Evolutionary conservation across 2,888 invertebrate genomes (phyloP), one percentile per base, ranked within the genome.

Genomic region (Fragum fragum): DNA sequence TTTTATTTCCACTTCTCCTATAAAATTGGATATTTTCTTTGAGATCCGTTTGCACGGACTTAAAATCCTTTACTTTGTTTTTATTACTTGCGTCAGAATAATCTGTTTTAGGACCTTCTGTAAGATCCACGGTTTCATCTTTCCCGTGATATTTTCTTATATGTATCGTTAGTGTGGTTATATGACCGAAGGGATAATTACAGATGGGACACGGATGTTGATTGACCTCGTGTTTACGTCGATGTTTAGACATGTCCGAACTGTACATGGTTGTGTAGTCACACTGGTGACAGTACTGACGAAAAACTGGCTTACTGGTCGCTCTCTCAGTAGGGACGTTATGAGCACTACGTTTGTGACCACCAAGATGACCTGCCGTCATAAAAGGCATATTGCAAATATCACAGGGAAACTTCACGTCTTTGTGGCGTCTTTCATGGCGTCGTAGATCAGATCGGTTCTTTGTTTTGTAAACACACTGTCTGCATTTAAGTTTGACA

Each of bases 331-430:
- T 1, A 9, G 7, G 16, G 5, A 42, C 36, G 21, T n/a, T 23
- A 32, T 66, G 66, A 11, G 11, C 26, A 3, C 3, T 42, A 6
- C 66, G 66, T 66, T 42, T 66, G 32, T 66, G 66, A 14, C 23
- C 42, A 1, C 66, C 66, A 23, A 66, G 18, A 66, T 66, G 66
- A 1, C 66, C 66, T 11, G 36, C 21, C 14, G 66, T 66, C 66
- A 66, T 66, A 42, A 66, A 66, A 5, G 66, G 66, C 66, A 66
- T 66, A 18, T 66, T 66, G 66, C 66, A 66, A 23, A 66, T 26
- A 14, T 66, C 66, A 66, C 66, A 66, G 16, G 66, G 66, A 39
- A 42, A 66, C 23, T 66, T 66, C 36, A 66, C 66, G 66, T 66
- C 66, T 21, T 42, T 42, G 26, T 66, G 66, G n/a, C 66, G 66